phyloP scores from a whole-genome alignment of 2,113 vertebrate species.

The Cyanoramphus novaezelandiae region DNA sequence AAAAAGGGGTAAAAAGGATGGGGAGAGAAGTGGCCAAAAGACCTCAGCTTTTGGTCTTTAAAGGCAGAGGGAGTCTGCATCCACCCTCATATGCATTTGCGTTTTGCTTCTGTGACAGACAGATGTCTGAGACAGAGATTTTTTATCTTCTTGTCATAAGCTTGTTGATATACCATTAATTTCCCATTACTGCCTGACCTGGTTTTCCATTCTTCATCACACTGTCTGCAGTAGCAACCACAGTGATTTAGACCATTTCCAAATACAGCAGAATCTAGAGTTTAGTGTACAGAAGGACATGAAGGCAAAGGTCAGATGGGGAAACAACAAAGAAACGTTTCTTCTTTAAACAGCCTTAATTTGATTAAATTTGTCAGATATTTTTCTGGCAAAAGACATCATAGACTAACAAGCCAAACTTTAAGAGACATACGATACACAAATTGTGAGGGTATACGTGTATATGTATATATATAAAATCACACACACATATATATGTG shows the following conservation, averaged over 20 bases:
- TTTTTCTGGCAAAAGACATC: neutral
- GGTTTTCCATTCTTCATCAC: neutral
- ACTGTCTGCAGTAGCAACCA: neutral
- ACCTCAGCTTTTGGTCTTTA: neutral
- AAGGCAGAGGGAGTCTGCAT: neutral
- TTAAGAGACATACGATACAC: neutral
- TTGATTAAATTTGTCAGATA: neutral
- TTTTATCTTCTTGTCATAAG: neutral
- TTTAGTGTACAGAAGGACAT: neutral
- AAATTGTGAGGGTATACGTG: neutral
- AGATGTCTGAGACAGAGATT: neutral
- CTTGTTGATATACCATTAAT: neutral
- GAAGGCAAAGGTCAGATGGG: neutral
- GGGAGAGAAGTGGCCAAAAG: neutral
- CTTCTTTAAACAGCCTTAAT: neutral
- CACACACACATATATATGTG: neutral
- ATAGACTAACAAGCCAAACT: neutral
- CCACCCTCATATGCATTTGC: accelerated
- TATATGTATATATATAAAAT: neutral
- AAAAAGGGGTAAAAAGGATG: neutral
- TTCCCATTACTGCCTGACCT: neutral
- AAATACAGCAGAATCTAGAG: neutral
- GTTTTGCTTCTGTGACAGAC: neutral
- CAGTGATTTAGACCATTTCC: neutral
- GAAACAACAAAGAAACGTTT: neutral